These are phyloP conservation scores for Paramormyrops hopkinsi DNA, from an alignment of 2,797 vertebrate genomes.

Conservation along the genomic window DNA sequence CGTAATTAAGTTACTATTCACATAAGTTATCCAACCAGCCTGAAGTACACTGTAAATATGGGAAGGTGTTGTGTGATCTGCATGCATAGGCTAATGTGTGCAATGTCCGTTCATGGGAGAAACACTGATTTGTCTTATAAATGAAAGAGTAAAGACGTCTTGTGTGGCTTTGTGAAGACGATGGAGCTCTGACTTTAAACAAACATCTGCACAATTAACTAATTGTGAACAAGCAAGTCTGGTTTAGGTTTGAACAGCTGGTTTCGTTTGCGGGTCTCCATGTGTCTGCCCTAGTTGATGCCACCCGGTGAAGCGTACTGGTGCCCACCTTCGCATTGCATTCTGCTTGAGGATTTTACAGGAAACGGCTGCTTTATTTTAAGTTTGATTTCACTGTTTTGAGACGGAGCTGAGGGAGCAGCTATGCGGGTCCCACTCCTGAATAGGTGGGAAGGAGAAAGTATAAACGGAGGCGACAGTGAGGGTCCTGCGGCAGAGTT, in stretches of 20 bases:
- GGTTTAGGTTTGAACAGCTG: conserved; percentile 68
- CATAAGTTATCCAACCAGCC: background rate
- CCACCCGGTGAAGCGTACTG: background rate
- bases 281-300: conserved; percentile 1
- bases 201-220: conserved; percentile 65
- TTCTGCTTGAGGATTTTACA: background rate
- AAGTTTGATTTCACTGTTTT: background rate
- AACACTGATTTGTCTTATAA: background rate
- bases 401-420: background rate
- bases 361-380: background rate
- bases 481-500: background rate
- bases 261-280: conserved; percentile 48
- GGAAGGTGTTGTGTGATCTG: background rate
- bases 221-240: conserved; percentile 58
- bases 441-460: background rate
- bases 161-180: conserved; percentile 55
- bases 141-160: background rate
- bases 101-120: background rate
- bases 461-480: background rate
- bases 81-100: background rate
- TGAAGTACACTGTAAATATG: background rate
- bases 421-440: background rate
- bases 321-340: background rate
- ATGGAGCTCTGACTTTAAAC: conserved; percentile 52
- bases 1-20: background rate